Percentiles rank a stretch among this genome's conserved stretches.
Evolutionary conservation across 1,140 invertebrate species (phyloP).

Genomic region (Ips typographus): DNA sequence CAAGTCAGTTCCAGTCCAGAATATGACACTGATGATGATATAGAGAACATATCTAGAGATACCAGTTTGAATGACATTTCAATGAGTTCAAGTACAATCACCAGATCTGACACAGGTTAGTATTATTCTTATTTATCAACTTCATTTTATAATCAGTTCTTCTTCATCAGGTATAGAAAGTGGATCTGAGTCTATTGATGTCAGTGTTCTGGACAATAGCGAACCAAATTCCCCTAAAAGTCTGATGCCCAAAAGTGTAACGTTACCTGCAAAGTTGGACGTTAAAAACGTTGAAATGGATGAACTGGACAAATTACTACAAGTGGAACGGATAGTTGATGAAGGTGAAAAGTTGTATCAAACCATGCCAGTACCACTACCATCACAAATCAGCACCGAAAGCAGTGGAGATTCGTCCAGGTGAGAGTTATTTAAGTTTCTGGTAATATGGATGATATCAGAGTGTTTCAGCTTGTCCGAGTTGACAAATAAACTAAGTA

Average conservation of each 20-base stretch:
- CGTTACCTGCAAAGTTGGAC: conserved; percentile 69
- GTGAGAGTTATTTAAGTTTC: conserved; percentile 28
- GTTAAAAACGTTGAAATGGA: conserved; percentile 68
- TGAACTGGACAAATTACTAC: conserved; percentile 68
- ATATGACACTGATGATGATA: conserved; percentile 49
- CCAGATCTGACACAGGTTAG: conserved; percentile 17
- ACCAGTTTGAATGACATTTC: conserved; percentile 49
- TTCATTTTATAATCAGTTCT: not conserved
- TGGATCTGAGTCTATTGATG: conserved; percentile 41
- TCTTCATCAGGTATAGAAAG: conserved; percentile 41
- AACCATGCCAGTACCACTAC: conserved; percentile 69
- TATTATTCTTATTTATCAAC: not conserved
- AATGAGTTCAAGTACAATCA: conserved; percentile 40
- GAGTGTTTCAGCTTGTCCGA: conserved; percentile 27
- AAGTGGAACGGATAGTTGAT: conserved; percentile 67
- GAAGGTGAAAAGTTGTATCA: conserved; percentile 68
- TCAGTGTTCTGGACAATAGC: conserved; percentile 40
- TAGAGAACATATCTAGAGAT: conserved; percentile 48
- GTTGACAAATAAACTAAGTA: conserved; percentile 1
- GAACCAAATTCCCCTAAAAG: conserved; percentile 36
- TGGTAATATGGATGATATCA: not conserved
- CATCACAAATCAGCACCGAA: conserved; percentile 58
- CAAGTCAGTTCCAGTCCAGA: conserved; percentile 51
- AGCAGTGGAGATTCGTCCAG: conserved; percentile 2
- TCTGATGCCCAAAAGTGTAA: conserved; percentile 57